Conservation (phyloP, 2,888 invertebrate genomes). For the Rhagophthalmus giganteus region DNA sequence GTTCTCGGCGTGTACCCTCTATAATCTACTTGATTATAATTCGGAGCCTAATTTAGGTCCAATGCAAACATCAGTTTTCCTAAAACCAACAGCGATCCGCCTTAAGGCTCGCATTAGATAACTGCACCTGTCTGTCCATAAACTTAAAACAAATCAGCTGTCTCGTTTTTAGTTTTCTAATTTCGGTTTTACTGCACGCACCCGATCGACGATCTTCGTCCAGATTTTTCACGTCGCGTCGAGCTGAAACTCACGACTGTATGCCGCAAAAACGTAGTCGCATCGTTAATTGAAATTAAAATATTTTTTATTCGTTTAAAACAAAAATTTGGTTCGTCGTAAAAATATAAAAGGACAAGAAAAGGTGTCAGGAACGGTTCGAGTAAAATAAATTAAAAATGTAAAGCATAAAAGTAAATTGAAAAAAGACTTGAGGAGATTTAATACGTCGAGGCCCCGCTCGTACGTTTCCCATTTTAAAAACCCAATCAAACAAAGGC, state of each 20-base stretch:
- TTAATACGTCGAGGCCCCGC: too few species aligned
- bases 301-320: too few species aligned
- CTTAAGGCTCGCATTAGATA: constrained; percentile 39
- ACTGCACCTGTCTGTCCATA: constrained; percentile 46
- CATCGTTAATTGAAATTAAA: too few species aligned
- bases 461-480: constrained; percentile 23
- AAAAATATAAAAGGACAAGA: too few species aligned
- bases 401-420: background rate
- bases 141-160: constrained; percentile 49
- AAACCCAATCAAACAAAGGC: constrained; percentile 44
- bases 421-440: too few species aligned
- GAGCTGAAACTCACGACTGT: too few species aligned
- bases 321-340: too few species aligned
- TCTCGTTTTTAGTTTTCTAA: constrained; percentile 36
- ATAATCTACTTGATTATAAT: constrained; percentile 47
- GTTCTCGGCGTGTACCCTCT: too few species aligned
- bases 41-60: constrained; percentile 45
- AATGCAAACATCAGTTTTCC: constrained; percentile 50
- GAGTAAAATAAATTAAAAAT: too few species aligned
- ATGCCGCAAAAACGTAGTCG: too few species aligned
- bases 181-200: constrained; percentile 18
- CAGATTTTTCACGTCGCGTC: constrained; percentile 20
- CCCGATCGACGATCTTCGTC: constrained; percentile 12
- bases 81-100: constrained; percentile 47
- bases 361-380: too few species aligned